phyloP scores from a whole-genome alignment of 1,140 invertebrate species.

The Bombus ignitus region DNA sequence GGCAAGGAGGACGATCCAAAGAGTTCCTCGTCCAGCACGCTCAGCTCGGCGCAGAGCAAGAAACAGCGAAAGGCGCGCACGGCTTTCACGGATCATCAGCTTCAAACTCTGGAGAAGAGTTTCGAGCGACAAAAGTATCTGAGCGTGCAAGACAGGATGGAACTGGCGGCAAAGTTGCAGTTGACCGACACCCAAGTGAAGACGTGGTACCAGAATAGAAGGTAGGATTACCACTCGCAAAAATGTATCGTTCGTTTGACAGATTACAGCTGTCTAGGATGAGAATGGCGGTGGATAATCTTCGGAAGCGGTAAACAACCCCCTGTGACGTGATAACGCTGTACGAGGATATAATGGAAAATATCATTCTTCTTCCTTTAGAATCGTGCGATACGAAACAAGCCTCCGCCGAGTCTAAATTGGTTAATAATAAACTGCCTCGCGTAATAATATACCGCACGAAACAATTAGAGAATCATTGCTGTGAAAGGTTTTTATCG shows the following conservation, averaged over 20 bases:
- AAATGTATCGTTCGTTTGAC: constrained; percentile 14
- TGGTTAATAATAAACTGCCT: neutral
- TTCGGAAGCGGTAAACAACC: neutral
- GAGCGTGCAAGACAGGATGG: constrained; percentile 99
- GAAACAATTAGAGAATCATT: neutral
- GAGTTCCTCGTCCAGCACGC: constrained; percentile 81
- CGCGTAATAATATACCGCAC: neutral
- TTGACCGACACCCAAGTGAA: constrained; percentile 99
- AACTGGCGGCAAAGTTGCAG: constrained; percentile 97
- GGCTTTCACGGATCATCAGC: constrained; percentile 98
- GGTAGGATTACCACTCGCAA: constrained; percentile 84
- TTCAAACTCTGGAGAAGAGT: constrained; percentile 97
- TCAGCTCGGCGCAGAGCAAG: constrained; percentile 87
- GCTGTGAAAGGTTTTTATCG: neutral
- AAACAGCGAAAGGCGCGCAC: constrained; percentile 98
- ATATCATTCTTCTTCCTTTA: neutral
- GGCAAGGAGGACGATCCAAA: constrained; percentile 81
- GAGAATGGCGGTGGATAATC: too few species aligned
- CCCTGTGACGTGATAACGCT: neutral
- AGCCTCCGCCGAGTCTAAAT: neutral
- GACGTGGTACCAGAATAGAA: constrained; percentile 99
- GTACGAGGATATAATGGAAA: neutral
- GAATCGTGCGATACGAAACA: neutral
- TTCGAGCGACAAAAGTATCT: constrained; percentile 99
- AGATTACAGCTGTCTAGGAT: neutral